Evolutionary conservation across 1,140 invertebrate species (phyloP).

Genomic region (Ptiloglossa arizonensis): DNA sequence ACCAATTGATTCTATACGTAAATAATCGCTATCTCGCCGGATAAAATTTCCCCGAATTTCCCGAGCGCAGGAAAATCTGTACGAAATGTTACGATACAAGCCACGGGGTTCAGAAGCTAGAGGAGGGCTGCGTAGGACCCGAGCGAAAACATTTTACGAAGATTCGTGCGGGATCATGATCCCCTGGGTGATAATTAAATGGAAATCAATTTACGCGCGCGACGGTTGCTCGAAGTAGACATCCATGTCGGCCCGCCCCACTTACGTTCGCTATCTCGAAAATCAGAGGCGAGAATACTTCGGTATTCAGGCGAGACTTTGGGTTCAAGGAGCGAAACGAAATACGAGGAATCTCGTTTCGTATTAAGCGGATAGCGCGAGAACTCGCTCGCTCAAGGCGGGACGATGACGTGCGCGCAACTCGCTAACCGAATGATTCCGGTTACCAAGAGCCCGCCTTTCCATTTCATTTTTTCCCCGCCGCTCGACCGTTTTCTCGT

Average conservation of each 20-base stretch:
- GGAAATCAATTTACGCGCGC: conserved; percentile 35
- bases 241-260: conserved; percentile 8
- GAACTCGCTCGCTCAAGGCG: conserved; percentile 63
- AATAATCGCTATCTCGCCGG: no score
- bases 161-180: background rate
- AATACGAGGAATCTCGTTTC: conserved; percentile 68
- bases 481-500: background rate
- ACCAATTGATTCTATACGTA: no score
- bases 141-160: background rate
- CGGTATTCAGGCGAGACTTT: conserved; percentile 60
- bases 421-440: conserved; percentile 41
- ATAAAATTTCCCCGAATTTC: no score
- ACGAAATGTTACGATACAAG: background rate
- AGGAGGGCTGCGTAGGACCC: background rate
- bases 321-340: conserved; percentile 68
- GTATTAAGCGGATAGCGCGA: conserved; percentile 68
- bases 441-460: conserved; percentile 15
- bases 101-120: no score
- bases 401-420: conserved; percentile 33
- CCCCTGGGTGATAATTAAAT: conserved; percentile 38
- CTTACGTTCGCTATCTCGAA: conserved; percentile 22
- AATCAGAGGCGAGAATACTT: conserved; percentile 45
- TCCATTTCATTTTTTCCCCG: conserved; percentile 1
- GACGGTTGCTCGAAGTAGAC: conserved; percentile 1
- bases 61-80: no score